Percentiles rank a stretch among this genome's conserved stretches.
Evolutionary conservation across 2,888 invertebrate species (phyloP).

Genomic region (Beris chalybata): DNA sequence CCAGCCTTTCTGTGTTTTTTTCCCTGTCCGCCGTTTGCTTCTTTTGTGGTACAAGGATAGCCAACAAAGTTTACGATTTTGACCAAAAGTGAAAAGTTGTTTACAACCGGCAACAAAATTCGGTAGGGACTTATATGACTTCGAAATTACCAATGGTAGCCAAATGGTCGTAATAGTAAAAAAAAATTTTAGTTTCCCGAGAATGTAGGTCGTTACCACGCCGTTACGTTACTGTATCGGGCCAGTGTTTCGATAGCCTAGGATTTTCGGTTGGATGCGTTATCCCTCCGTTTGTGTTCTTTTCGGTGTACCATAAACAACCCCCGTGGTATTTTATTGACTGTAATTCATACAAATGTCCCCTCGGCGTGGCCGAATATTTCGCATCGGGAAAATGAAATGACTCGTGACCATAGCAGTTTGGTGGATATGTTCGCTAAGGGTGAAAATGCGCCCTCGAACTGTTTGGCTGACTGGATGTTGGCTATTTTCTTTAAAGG

Average conservation of each 20-base stretch:
- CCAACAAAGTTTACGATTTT: constrained; percentile 26
- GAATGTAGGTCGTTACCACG: constrained; percentile 18
- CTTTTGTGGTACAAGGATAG: constrained; percentile 7
- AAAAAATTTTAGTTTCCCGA: constrained; percentile 17
- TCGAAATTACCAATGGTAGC: constrained; percentile 18
- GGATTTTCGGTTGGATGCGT: constrained; percentile 27
- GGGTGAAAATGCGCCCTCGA: constrained; percentile 16
- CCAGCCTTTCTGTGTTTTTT: background rate
- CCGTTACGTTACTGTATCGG: constrained; percentile 17
- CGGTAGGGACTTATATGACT: constrained; percentile 14
- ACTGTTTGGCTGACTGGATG: constrained; percentile 27
- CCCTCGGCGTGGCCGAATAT: constrained; percentile 32
- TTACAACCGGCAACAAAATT: constrained; percentile 19
- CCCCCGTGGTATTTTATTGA: constrained; percentile 40
- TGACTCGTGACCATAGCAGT: constrained; percentile 28
- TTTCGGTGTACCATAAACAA: constrained; percentile 40
- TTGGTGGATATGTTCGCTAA: background rate
- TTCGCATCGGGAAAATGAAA: constrained; percentile 35
- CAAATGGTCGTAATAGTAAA: constrained; percentile 20
- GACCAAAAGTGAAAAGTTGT: constrained; percentile 25
- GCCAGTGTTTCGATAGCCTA: background rate
- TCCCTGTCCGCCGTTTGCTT: background rate
- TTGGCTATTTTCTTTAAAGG: constrained; percentile 36
- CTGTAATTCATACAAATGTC: constrained; percentile 40
- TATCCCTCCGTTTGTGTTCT: constrained; percentile 36